Conservation (phyloP, 2,888 invertebrate species). For the Crematogaster levior region DNA sequence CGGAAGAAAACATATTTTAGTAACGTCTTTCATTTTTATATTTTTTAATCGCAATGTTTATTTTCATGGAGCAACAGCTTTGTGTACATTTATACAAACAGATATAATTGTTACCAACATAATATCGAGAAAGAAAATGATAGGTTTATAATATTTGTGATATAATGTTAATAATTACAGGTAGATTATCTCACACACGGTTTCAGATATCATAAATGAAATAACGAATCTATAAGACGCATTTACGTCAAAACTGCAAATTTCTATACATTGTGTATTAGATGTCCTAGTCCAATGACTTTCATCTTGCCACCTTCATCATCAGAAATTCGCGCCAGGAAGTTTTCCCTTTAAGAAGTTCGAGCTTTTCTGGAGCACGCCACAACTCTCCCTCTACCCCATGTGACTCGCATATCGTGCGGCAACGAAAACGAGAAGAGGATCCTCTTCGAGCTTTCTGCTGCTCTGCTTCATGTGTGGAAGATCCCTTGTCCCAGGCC, state of each 20-base stretch:
- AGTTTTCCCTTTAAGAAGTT: conserved; percentile 74
- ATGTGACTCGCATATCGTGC: conserved; percentile 26
- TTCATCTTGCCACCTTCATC: conserved; percentile 76
- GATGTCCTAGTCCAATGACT: neutral
- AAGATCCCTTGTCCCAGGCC: conserved; percentile 81
- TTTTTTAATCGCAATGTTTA: neutral
- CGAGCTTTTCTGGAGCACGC: conserved; percentile 71
- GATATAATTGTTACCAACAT: neutral
- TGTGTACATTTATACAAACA: neutral
- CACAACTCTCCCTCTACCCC: conserved; percentile 58
- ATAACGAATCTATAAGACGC: neutral
- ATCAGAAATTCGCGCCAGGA: conserved; percentile 79
- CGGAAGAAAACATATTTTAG: neutral
- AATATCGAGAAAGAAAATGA: neutral
- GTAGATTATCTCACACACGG: neutral
- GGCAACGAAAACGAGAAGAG: conserved; percentile 39
- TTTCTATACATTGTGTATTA: neutral
- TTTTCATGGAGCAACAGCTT: neutral
- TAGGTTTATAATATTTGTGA: neutral
- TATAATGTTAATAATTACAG: neutral
- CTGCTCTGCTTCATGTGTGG: conserved; percentile 84
- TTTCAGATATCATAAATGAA: neutral
- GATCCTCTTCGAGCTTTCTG: conserved; percentile 79
- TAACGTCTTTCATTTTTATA: neutral
- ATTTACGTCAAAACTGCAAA: neutral